Percentiles rank a stretch among this genome's conserved stretches.
Conservation (phyloP, 2,888 invertebrate species). For the Arge pagana region DNA sequence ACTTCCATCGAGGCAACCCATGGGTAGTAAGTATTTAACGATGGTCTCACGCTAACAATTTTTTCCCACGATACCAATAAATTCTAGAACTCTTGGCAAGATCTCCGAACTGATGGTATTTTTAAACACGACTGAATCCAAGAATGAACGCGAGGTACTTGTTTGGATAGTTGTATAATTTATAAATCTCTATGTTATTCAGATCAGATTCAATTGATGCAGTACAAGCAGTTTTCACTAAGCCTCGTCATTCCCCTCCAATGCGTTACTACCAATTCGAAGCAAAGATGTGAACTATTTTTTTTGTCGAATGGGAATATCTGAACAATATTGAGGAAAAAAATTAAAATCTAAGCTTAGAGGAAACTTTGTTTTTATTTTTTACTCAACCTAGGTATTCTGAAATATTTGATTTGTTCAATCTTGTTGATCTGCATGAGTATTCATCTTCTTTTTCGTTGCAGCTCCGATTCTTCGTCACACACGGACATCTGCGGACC, state of each 20-base stretch:
- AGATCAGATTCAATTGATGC: no score
- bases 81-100: no score
- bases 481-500: slow-evolving; percentile 24
- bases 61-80: no score
- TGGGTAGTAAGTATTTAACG: slow-evolving; percentile 45
- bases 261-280: no score
- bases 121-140: no score
- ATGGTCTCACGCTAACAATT: no score
- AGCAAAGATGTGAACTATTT: not conserved
- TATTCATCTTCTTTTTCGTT: slow-evolving; percentile 16
- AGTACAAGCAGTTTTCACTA: no score
- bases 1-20: slow-evolving; percentile 38
- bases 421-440: slow-evolving; percentile 20
- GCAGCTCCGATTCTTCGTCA: slow-evolving; percentile 14
- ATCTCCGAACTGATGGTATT: no score
- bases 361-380: slow-evolving; percentile 3
- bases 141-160: no score
- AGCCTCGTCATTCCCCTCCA: no score
- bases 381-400: not conserved
- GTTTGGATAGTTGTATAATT: no score
- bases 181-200: no score
- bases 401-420: not conserved
- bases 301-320: not conserved
- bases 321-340: not conserved
- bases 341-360: slow-evolving; percentile 2